A percentile compares a stretch with the other conserved stretches of the same genome.
Conservation (phyloP, 2,888 invertebrate species). For the Nymphalis c-album region DNA sequence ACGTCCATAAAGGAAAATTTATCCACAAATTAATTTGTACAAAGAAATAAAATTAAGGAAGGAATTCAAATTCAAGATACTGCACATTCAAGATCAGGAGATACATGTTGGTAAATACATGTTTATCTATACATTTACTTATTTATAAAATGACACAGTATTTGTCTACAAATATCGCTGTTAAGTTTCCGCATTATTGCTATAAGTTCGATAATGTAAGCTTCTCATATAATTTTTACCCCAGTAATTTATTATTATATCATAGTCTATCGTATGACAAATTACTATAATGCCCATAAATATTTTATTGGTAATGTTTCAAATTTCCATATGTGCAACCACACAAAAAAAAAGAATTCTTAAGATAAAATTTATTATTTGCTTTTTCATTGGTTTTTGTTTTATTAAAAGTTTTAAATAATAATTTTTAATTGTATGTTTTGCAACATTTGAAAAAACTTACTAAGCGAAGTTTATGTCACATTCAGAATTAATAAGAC, state of each 20-base stretch:
- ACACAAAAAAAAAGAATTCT: too few relatives aligned
- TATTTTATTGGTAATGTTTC: conserved; percentile 17
- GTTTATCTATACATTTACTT: not conserved
- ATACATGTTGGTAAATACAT: too few relatives aligned
- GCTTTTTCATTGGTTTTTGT: too few relatives aligned
- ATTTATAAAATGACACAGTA: not conserved
- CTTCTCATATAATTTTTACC: conserved; percentile 23
- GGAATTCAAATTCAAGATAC: conserved; percentile 41
- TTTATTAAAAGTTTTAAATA: too few relatives aligned
- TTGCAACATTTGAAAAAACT: not conserved
- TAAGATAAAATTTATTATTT: too few relatives aligned
- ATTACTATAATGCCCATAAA: conserved; percentile 25
- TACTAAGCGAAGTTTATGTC: not conserved
- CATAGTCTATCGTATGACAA: conserved; percentile 23
- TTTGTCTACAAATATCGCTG: not conserved
- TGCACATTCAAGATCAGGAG: too few relatives aligned
- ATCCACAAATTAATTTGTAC: conserved; percentile 80
- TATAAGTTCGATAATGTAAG: conserved; percentile 21
- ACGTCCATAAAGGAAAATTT: conserved; percentile 77
- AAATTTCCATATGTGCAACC: too few relatives aligned
- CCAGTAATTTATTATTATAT: conserved; percentile 29
- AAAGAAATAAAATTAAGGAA: conserved; percentile 66
- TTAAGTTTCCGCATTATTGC: conserved; percentile 24
- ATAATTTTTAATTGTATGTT: too few relatives aligned
- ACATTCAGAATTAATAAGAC: conserved; percentile 7